Conservation (phyloP, 2,113 vertebrate genomes). For the Oxyruncus cristatus region DNA sequence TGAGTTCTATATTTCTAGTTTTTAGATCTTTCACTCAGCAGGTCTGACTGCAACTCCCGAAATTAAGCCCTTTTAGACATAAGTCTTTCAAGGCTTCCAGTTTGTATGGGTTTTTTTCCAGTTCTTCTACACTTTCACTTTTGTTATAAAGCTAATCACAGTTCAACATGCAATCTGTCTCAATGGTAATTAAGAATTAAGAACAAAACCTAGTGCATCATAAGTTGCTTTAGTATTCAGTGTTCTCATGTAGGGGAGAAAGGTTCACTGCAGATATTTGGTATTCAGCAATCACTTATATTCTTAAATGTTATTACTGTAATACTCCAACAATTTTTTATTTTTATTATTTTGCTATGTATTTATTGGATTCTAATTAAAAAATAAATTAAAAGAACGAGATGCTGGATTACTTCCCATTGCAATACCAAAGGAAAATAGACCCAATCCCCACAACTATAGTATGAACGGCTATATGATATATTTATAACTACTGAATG, state of each 20-base stretch:
- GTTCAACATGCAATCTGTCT: background rate
- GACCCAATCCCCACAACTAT: background rate
- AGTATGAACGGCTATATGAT: background rate
- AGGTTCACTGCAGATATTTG: background rate
- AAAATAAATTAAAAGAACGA: background rate
- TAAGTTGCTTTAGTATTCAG: background rate
- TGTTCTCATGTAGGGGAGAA: background rate
- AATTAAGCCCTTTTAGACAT: background rate
- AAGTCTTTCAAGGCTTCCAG: background rate
- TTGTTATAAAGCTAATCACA: background rate
- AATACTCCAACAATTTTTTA: background rate
- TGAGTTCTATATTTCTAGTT: background rate
- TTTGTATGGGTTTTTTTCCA: background rate
- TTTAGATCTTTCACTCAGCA: background rate
- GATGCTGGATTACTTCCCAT: background rate
- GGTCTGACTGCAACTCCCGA: background rate
- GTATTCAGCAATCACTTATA: background rate
- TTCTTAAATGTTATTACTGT: background rate
- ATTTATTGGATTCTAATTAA: background rate
- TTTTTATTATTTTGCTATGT: background rate
- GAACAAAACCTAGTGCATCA: background rate
- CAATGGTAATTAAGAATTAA: conserved; percentile 24
- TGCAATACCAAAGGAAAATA: conserved; percentile 8
- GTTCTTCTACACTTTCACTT: background rate
- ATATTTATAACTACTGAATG: conserved; percentile 36